Base-by-base conservation (phyloP, 64 coral and sea anemone genomes). In the Trachythela sp. region DNA sequence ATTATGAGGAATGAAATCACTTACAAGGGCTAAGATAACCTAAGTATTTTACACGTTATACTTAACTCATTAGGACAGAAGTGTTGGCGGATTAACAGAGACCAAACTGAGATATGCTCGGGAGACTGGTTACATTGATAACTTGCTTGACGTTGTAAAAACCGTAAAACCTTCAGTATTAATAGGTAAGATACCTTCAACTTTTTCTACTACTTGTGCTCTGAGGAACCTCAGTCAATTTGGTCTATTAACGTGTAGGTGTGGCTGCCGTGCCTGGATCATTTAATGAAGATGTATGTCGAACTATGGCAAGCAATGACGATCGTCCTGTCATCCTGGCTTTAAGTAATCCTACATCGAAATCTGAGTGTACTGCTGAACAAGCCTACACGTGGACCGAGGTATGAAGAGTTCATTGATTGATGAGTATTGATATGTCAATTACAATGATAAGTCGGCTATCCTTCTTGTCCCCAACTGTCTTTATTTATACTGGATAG, bases 321-420 rank as follows among this genome's bases (percentile, higher is more conserved):
- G 90, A 97, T 14, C 84, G 88, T 18, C 95, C 95, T 30, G 77
- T 97, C 36, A 97, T 97, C 39, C 94, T 97, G 94, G 95, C 95
- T 22, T 56, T 97, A 8, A 97, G 95, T 70, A 97, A 97, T 40
- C 95, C 95, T 35, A 97, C 95, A 35, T 97, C 95, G 2, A 97
- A 97, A 36, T 92, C 95, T 36, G 95, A 97, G 58, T 97, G 95
- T 33, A 94, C 92, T 9, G 95, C 95, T n/a, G 92, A 92, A 35
- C 87, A 97, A 48, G 92, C 92, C 14, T 97, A 97, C 49, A 97
- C 90, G 13, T 97, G 95, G 95, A 92, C 95, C 20, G 83, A 97
- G 75, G 95, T 97, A 90, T 48, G 18, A 32, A 14, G 31, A 30
- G 20, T 3, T 18, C 51, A 17, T 7, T 41, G 13, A 45, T 20